A percentile compares a stretch with the other conserved stretches of the same genome.
Conservation (phyloP, 1,140 invertebrate species). For the Trichomalopsis sarcophagae region DNA sequence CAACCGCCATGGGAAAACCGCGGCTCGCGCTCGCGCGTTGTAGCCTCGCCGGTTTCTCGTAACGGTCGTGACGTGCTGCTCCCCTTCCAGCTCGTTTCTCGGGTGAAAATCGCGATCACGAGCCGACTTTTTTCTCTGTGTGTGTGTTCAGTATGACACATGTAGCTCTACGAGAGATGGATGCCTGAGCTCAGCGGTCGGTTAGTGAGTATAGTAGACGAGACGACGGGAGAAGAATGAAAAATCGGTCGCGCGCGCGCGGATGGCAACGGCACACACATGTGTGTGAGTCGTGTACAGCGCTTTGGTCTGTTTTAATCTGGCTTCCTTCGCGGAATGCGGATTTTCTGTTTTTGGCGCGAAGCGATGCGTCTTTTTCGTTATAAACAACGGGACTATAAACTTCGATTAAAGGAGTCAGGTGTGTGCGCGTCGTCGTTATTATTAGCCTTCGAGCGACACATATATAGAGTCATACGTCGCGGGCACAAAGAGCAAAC, state of each 20-base stretch:
- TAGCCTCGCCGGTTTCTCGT: neutral
- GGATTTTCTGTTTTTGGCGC: neutral
- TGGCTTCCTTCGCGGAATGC: neutral
- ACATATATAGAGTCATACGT: neutral
- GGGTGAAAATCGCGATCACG: conserved; percentile 30
- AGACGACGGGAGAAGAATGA: conserved; percentile 4
- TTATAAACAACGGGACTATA: too few species aligned
- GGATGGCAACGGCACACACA: neutral
- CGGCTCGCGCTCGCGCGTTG: too few species aligned
- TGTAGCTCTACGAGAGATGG: neutral
- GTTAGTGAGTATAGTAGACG: neutral
- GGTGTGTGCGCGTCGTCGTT: neutral
- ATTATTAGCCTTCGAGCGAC: neutral
- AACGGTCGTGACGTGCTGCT: conserved; percentile 4
- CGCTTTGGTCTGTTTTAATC: too few species aligned
- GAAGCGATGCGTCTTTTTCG: too few species aligned
- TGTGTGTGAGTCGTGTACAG: neutral
- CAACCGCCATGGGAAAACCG: conserved; percentile 6
- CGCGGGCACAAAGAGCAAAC: neutral
- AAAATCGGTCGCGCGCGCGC: conserved; percentile 23
- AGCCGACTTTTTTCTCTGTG: neutral
- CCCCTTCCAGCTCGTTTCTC: neutral
- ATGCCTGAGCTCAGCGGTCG: conserved; percentile 12
- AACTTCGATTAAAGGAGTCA: too few species aligned
- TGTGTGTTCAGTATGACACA: neutral